A percentile compares a stretch with the other conserved stretches of the same genome.
phyloP scores from a whole-genome alignment of 2,888 invertebrate genomes.

The Stegophylla sp. region DNA sequence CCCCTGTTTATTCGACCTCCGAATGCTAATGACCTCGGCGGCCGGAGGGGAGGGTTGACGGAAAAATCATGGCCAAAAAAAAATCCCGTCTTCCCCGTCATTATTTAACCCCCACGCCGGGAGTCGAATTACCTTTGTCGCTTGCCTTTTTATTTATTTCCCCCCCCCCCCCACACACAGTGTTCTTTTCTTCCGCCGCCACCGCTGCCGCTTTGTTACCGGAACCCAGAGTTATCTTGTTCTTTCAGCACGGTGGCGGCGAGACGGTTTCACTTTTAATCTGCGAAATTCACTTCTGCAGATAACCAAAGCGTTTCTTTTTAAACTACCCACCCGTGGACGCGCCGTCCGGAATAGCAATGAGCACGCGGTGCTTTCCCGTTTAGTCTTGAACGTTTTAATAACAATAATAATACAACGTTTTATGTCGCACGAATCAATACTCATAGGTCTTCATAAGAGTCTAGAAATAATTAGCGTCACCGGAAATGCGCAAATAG shows the following conservation, averaged over 20 bases:
- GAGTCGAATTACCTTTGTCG: conserved; percentile 58
- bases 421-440: too few relatives aligned
- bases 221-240: conserved; percentile 57
- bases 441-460: too few relatives aligned
- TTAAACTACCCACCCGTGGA: conserved; percentile 39
- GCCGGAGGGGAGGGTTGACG: background rate
- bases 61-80: conserved; percentile 51
- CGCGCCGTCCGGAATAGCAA: conserved; percentile 43
- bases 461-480: too few relatives aligned
- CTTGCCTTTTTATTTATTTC: conserved; percentile 42
- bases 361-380: conserved; percentile 14
- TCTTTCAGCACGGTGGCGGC: conserved; percentile 25
- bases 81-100: conserved; percentile 38
- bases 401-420: too few relatives aligned
- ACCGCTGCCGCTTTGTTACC: conserved; percentile 49
- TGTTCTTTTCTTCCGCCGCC: background rate
- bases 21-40: conserved; percentile 56
- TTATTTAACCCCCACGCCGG: conserved; percentile 55
- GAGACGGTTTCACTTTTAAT: conserved; percentile 46
- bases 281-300: conserved; percentile 57
- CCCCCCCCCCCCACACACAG: background rate
- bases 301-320: conserved; percentile 58
- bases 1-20: conserved; percentile 48
- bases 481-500: too few relatives aligned
- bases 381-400: conserved; percentile 52